Base-by-base conservation (phyloP, 2,797 vertebrate species). In the Hippoglossus hippoglossus region DNA sequence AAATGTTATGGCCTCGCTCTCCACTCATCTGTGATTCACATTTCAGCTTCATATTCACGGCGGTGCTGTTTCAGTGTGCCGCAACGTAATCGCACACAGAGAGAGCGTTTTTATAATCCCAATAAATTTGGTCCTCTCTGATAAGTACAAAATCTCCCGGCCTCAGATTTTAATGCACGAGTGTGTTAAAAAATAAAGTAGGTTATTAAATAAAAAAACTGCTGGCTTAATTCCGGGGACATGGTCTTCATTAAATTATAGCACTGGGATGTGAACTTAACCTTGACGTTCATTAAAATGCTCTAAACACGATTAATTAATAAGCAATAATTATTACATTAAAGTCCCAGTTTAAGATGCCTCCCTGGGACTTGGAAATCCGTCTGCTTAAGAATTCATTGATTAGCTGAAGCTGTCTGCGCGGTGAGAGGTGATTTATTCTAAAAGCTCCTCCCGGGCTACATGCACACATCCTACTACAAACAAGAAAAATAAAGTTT, bases 241-340 rank as follows among this genome's bases (percentile, higher is more conserved):
- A 55, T 18, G 53, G 55, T 65, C 67, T 71, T 82, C 75, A 83
- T 68, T 87, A 69, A 87, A 87, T 81, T 73, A 85, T 41, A 79
- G 66, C 76, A 57, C 70, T 58, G 39, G 55, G 71, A 72, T 75
- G 73, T 81, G 76, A 79, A 78, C 65, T 83, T 87, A 83, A 91
- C 85, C 90, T 89, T 85, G 85, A 80, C 59, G 46, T 80, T 91
- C 81, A 84, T 90, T 84, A 87, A 75, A 84, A 84, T 71, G 67
- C 79, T 87, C 75, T 63, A 81, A 87, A 87, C 63, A 81, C 70
- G 28, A 87, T 84, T 89, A 75, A 91, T 92, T 88, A 89, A 89
- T 87, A 64, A 72, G 80, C 22, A 80, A 80, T 82, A 76, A 88
- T 88, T 77, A 81, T 74, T 71, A 70, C 75, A 77, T 86, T 81